These are phyloP conservation scores for Polymixis lichenea DNA, from an alignment of 2,888 invertebrate genomes.

Conservation along the genomic window DNA sequence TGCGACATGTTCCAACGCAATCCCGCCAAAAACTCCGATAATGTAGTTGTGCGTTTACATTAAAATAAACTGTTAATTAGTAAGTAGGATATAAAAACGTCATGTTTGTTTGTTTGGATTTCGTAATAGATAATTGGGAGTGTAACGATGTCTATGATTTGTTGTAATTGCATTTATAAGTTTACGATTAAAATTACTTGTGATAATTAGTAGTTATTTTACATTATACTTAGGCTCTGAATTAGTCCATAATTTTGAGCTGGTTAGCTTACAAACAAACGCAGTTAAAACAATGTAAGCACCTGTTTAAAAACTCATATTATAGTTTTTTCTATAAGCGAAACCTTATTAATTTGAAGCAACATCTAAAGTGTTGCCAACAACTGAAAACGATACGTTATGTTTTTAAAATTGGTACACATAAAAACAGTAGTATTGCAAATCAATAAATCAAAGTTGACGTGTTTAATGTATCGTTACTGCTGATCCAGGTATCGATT, in stretches of 20 bases:
- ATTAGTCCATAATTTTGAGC: too few species aligned
- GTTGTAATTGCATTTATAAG: neutral
- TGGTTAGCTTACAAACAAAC: too few species aligned
- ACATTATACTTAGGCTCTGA: too few species aligned
- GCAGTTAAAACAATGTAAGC: neutral
- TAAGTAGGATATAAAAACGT: constrained; percentile 13
- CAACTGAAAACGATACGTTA: neutral
- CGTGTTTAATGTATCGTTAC: constrained; percentile 60
- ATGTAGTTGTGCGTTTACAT: constrained; percentile 29
- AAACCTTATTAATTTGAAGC: neutral
- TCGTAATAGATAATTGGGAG: constrained; percentile 16
- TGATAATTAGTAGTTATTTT: too few species aligned
- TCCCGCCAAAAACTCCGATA: too few species aligned
- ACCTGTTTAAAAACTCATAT: neutral
- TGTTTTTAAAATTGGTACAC: constrained; percentile 30
- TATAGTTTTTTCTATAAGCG: neutral
- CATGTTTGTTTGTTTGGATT: constrained; percentile 1
- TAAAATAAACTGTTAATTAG: constrained; percentile 23
- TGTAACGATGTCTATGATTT: neutral
- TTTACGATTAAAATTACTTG: too few species aligned
- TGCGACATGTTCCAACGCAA: too few species aligned
- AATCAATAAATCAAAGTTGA: constrained; percentile 53
- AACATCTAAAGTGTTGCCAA: neutral
- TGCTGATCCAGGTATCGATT: constrained; percentile 50
- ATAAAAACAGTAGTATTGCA: constrained; percentile 37